Evolutionary conservation across 1,140 invertebrate species (phyloP), one percentile per base, ranked within the genome.

Genomic region (Drosophila watanabei): DNA sequence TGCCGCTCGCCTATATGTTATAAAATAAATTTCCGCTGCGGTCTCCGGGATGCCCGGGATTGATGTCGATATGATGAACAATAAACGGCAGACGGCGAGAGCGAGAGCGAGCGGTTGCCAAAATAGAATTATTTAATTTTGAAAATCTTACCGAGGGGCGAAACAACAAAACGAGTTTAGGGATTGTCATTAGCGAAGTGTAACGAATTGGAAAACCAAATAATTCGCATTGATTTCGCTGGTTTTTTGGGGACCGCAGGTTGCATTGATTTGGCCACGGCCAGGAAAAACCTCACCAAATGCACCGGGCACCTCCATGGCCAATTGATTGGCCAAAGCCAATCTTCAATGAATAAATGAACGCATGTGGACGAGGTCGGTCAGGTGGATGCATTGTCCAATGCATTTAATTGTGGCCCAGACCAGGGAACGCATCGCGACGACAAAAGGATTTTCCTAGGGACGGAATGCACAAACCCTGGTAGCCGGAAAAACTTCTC

Each of bases 121-220:
- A 79, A 80, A 77, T 71, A 64, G 63, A 84, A 88, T 89, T 83
- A 88, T 85, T 75, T 60, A 56, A 68, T 59, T 61, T 83, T 66
- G 71, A 61, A 28, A 52, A 45, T 61, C 70, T 73, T 73, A 37
- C 18, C 28, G 13, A 24, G n/a, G 39, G 39, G 39, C 18, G 32
- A 5, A 41, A 41, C 58, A 57, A 48, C 51, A 66, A 37, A 62
- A 76, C 18, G 30, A 66, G 24, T 45, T 63, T 72, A 69, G 82
- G 64, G 51, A 45, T 63, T 41, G 72, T 48, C 79, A 85, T 86
- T 90, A 90, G 90, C 85, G 72, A 82, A 85, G 79, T 86, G 86
- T 90, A 90, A 86, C 87, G 86, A 90, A 90, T 90, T 90, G 86
- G 86, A 86, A 89, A 90, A 90, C 86, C 86, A 90, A 90, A 90